phyloP scores from a whole-genome alignment of 2,888 invertebrate genomes.

The Meiosimyza decipiens region DNA sequence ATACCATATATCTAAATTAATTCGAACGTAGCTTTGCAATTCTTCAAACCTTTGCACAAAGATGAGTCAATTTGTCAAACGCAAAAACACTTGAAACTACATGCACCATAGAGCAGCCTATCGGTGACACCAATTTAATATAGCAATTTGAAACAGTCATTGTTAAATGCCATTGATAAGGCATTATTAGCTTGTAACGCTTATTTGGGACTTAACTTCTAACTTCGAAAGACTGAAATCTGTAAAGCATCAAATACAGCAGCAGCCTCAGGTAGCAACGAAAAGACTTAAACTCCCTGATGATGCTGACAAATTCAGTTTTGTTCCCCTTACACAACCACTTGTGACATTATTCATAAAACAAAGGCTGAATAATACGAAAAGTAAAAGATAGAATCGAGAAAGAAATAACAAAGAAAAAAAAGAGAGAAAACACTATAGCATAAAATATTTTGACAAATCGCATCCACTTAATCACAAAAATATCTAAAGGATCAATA shows the following conservation, averaged over 20 bases:
- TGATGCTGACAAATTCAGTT: neutral
- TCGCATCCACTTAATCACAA: conserved; percentile 49
- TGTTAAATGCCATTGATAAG: conserved; percentile 45
- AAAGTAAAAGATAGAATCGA: neutral
- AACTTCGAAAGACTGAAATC: neutral
- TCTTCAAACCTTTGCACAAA: neutral
- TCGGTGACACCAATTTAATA: conserved; percentile 28
- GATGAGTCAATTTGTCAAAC: conserved; percentile 11
- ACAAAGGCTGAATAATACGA: neutral
- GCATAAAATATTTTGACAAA: conserved; percentile 50
- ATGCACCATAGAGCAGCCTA: neutral
- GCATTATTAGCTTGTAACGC: conserved; percentile 46
- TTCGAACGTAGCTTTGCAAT: conserved; percentile 2
- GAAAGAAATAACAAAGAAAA: neutral
- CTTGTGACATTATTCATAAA: conserved; percentile 3
- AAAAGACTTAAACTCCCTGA: neutral
- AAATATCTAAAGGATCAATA: conserved; percentile 46
- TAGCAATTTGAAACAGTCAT: conserved; percentile 33
- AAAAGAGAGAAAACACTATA: neutral
- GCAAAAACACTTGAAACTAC: conserved; percentile 11
- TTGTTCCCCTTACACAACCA: conserved; percentile 6
- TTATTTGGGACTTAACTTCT: conserved; percentile 40
- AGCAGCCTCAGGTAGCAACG: conserved; percentile 21
- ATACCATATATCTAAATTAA: neutral
- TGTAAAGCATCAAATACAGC: neutral